Percentiles rank a stretch among this genome's conserved stretches.
These are phyloP conservation scores for Brachystomella parvula DNA, from an alignment of 1,140 invertebrate genomes.

Conservation along the genomic window DNA sequence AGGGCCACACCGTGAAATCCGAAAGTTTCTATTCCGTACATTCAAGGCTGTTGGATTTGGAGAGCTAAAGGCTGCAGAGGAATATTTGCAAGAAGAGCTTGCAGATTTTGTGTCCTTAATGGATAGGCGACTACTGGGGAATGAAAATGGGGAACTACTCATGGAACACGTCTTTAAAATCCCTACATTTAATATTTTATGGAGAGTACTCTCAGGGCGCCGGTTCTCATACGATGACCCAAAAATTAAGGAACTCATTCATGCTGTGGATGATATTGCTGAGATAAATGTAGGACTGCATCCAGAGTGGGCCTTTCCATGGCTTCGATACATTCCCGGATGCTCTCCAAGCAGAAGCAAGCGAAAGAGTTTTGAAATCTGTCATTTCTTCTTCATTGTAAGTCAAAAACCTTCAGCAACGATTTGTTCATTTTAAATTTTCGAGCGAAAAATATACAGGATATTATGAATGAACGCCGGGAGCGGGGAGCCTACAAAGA, in stretches of 20 bases:
- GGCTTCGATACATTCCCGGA: conserved; percentile 6
- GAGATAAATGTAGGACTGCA: conserved; percentile 9
- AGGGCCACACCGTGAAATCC: background rate
- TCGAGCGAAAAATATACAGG: background rate
- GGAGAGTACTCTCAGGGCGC: conserved; percentile 73
- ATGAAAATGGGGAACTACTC: background rate
- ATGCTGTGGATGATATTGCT: conserved; percentile 5
- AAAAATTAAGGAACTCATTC: conserved; percentile 3
- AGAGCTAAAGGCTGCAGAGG: background rate
- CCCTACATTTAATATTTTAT: conserved; percentile 67
- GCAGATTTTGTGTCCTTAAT: background rate
- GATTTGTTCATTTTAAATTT: conserved; percentile 7
- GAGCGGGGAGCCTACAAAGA: background rate
- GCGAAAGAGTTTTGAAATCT: background rate
- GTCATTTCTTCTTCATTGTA: background rate
- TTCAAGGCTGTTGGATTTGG: conserved; percentile 9
- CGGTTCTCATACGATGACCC: conserved; percentile 45
- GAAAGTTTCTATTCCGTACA: background rate
- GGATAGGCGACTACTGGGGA: background rate
- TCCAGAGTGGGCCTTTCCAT: conserved; percentile 7
- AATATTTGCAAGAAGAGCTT: background rate
- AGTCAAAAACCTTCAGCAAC: too few relatives aligned
- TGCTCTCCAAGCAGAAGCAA: background rate
- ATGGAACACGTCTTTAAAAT: conserved; percentile 29
- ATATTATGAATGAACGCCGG: background rate